Conservation (phyloP, 2,113 vertebrate species). For the Marmota monax region DNA sequence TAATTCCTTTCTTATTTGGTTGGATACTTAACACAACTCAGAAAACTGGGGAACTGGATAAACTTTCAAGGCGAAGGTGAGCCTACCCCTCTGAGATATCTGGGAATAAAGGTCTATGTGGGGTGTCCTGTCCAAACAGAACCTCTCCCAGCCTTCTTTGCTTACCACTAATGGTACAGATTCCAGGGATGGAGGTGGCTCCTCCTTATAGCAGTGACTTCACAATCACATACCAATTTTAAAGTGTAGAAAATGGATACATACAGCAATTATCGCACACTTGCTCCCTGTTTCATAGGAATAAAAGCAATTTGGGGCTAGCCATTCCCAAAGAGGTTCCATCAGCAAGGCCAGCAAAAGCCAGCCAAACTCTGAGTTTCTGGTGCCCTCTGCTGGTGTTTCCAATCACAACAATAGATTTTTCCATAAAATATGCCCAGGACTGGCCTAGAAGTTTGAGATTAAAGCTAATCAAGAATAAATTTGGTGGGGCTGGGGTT, state of each 20-base stretch:
- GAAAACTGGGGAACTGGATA: background rate
- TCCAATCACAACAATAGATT: background rate
- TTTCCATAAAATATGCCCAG: rapidly evolving
- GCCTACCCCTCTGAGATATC: background rate
- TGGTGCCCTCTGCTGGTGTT: slow-evolving; percentile 56
- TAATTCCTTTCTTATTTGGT: background rate
- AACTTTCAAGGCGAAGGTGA: too few species aligned
- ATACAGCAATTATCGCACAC: background rate
- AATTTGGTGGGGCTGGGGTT: too few species aligned
- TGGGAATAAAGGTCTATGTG: background rate
- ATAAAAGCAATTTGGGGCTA: background rate
- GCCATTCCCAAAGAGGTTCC: rapidly evolving
- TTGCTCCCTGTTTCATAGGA: background rate
- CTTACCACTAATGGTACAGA: background rate
- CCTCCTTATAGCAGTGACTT: background rate
- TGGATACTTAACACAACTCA: background rate
- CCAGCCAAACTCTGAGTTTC: background rate
- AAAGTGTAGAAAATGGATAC: background rate
- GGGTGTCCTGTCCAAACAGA: background rate
- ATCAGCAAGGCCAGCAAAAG: background rate
- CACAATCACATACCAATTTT: background rate
- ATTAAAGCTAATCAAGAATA: background rate
- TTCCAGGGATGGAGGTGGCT: background rate
- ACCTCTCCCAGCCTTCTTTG: background rate
- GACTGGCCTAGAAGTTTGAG: background rate